Conservation (phyloP, 2,797 vertebrate genomes). For the Cyprinella venusta region DNA sequence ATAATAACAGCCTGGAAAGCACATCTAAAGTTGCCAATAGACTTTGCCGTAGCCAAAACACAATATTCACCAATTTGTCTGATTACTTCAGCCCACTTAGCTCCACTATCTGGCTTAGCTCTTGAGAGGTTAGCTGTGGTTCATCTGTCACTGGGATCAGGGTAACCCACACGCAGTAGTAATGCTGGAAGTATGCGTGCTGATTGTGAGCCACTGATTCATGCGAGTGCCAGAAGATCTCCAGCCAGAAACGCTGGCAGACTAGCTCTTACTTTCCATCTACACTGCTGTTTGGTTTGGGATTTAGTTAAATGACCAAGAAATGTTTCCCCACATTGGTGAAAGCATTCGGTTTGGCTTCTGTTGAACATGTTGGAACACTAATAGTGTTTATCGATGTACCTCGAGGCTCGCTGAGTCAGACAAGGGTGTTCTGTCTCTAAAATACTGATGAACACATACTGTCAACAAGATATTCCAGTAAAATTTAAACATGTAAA, state of each 20-base stretch:
- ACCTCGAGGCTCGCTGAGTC: background rate
- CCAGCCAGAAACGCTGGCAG: conserved; percentile 49
- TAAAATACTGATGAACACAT: background rate
- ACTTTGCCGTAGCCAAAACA: background rate
- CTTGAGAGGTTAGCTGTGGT: conserved; percentile 11
- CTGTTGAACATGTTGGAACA: background rate
- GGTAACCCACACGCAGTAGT: conserved; percentile 54
- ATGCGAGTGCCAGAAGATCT: conserved; percentile 62
- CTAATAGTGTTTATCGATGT: background rate
- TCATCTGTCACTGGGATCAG: conserved; percentile 24
- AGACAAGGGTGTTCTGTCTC: background rate
- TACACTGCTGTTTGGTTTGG: conserved; percentile 62
- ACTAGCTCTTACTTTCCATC: conserved; percentile 63
- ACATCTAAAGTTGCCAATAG: background rate
- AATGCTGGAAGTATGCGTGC: conserved; percentile 50
- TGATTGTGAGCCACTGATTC: conserved; percentile 64
- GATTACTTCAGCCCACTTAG: background rate
- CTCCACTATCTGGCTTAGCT: background rate
- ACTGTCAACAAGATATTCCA: background rate
- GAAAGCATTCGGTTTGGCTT: conserved; percentile 37
- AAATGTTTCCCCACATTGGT: conserved; percentile 17
- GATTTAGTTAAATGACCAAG: conserved; percentile 64
- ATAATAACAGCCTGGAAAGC: background rate
- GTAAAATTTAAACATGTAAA: background rate
- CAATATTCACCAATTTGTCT: background rate